Evolutionary conservation across 2,888 invertebrate genomes (phyloP).

Genomic region (Erebia ligea): DNA sequence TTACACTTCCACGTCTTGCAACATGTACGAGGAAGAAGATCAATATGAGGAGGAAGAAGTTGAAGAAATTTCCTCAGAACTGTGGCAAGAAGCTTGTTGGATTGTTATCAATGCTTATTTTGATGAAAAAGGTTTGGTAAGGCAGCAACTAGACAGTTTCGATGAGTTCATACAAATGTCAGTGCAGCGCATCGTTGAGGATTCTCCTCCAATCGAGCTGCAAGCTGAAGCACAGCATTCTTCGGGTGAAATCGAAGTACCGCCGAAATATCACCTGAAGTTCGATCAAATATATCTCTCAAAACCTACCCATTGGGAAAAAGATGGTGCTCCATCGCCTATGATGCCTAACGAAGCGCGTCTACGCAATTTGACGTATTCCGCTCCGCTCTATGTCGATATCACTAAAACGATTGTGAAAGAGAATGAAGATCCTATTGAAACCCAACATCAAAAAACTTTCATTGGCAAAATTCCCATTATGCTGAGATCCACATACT

Average conservation of each 20-base stretch:
- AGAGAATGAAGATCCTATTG: conserved; percentile 95
- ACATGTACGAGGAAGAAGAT: conserved; percentile 81
- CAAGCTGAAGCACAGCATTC: conserved; percentile 99
- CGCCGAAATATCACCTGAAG: conserved; percentile 95
- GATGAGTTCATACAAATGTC: conserved; percentile 99
- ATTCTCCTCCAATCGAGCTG: conserved; percentile 98
- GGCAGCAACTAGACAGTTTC: conserved; percentile 99
- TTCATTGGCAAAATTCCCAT: conserved; percentile 98
- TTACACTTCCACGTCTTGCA: not conserved
- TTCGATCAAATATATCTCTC: conserved; percentile 99
- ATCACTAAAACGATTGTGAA: conserved; percentile 98
- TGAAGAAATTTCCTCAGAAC: conserved; percentile 98
- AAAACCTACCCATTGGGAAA: conserved; percentile 99
- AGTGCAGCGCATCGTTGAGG: conserved; percentile 99
- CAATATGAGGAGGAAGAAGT: conserved; percentile 93
- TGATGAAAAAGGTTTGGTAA: conserved; percentile 99
- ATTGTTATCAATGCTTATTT: conserved; percentile 99
- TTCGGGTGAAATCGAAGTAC: conserved; percentile 95
- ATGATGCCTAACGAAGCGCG: conserved; percentile 99
- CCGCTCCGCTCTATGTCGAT: conserved; percentile 99
- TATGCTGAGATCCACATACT: conserved; percentile 99
- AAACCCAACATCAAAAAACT: conserved; percentile 89
- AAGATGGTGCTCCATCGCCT: conserved; percentile 99
- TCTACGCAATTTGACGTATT: conserved; percentile 97
- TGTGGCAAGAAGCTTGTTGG: conserved; percentile 99